These are phyloP conservation scores for Tupaia tana DNA, from an alignment of 2,113 vertebrate genomes.

Conservation along the genomic window DNA sequence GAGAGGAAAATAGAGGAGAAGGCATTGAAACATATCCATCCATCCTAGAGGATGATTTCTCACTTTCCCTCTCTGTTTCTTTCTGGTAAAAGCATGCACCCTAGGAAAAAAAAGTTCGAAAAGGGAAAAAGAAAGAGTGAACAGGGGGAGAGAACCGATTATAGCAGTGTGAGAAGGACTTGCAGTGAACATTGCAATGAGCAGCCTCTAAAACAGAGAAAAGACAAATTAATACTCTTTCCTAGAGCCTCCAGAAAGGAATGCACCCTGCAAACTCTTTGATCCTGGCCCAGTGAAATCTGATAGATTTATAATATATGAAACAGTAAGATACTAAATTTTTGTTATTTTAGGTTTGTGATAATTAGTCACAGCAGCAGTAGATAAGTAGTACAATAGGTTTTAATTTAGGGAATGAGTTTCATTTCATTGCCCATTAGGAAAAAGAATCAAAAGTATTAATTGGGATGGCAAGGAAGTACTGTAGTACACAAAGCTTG, in stretches of 20 bases:
- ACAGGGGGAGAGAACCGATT: neutral
- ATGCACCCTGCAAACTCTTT: neutral
- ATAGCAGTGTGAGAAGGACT: neutral
- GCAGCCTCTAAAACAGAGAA: neutral
- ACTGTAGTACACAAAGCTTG: neutral
- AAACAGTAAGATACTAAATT: neutral
- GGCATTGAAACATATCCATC: no score
- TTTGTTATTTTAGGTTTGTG: neutral
- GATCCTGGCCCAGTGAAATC: neutral
- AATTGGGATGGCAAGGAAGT: neutral
- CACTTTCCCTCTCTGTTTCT: no score
- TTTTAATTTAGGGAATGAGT: conserved; percentile 35
- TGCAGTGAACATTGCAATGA: neutral
- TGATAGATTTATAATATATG: neutral
- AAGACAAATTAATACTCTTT: neutral
- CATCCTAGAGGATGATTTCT: no score
- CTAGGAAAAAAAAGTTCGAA: no score
- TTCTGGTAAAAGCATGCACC: no score
- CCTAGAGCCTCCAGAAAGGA: neutral
- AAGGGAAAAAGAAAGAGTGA: neutral
- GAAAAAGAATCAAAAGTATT: conserved; percentile 35
- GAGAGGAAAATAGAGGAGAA: no score
- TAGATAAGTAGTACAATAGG: neutral
- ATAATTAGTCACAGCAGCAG: conserved; percentile 4
- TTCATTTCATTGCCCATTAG: conserved; percentile 48